Percentiles rank a stretch among this genome's conserved stretches.
Evolutionary conservation across 1,140 invertebrate genomes (phyloP).

Genomic region (Pseudomyrmex flavicornis): DNA sequence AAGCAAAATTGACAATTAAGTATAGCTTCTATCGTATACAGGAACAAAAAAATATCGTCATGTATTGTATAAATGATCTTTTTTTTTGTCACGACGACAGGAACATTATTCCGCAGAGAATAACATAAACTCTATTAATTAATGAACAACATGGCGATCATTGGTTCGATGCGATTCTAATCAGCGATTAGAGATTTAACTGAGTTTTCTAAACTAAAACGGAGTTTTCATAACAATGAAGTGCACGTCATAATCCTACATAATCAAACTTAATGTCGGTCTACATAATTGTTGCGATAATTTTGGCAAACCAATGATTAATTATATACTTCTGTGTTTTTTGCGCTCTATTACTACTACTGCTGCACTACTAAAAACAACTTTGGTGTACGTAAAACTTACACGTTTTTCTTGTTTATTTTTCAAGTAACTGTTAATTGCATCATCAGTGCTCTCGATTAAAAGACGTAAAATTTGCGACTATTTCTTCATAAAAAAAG

Average conservation of each 20-base stretch:
- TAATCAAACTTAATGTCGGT: too few species aligned
- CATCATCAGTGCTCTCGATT: background rate
- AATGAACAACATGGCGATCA: constrained; percentile 50
- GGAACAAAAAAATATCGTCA: constrained; percentile 71
- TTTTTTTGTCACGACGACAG: constrained; percentile 65
- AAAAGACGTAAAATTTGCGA: constrained; percentile 25
- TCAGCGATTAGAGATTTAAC: constrained; percentile 7
- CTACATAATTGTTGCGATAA: background rate
- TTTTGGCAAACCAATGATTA: constrained; percentile 46
- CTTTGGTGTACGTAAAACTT: constrained; percentile 66
- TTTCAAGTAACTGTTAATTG: constrained; percentile 46
- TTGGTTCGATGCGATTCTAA: constrained; percentile 44
- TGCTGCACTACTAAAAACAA: constrained; percentile 52
- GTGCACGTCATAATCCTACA: background rate
- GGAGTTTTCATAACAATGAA: background rate
- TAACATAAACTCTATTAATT: constrained; percentile 51
- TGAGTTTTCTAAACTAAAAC: background rate
- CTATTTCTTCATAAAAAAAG: constrained; percentile 1
- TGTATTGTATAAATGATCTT: constrained; percentile 54
- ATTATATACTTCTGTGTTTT: constrained; percentile 17
- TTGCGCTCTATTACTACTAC: constrained; percentile 45
- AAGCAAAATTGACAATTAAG: constrained; percentile 51
- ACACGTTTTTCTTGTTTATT: constrained; percentile 32
- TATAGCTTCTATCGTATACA: constrained; percentile 61
- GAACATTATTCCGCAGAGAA: constrained; percentile 69